These are phyloP conservation scores for Grammomys dolichurus DNA, from an alignment of 2,113 vertebrate species.

Conservation along the genomic window DNA sequence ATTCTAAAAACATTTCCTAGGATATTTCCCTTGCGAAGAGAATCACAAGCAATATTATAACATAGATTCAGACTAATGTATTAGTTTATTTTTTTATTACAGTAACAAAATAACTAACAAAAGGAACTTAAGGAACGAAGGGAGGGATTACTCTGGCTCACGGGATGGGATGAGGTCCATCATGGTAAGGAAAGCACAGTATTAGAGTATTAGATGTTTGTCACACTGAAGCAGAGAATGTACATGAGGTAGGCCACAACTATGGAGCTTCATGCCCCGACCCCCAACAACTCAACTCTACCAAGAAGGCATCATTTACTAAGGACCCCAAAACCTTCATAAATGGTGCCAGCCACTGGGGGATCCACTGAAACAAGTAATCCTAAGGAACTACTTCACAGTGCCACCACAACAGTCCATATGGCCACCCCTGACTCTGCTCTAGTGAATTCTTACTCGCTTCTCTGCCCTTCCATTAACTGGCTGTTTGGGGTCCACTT, in stretches of 20 bases:
- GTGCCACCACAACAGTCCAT: neutral
- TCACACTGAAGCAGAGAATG: neutral
- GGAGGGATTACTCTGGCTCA: neutral
- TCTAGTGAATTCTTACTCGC: neutral
- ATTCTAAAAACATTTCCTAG: neutral
- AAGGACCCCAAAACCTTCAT: neutral
- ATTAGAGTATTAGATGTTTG: neutral
- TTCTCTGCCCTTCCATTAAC: neutral
- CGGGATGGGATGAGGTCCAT: neutral
- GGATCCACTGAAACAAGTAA: no score
- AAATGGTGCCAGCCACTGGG: neutral
- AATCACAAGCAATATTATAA: neutral
- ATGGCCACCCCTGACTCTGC: neutral
- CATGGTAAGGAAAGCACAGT: neutral
- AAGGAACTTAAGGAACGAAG: neutral
- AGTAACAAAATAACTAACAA: neutral
- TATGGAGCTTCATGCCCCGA: neutral
- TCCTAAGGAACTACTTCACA: no score
- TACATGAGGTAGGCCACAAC: neutral
- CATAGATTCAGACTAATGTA: neutral
- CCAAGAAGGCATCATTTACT: neutral
- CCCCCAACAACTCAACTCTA: neutral
- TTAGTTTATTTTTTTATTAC: neutral
- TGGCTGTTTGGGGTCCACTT: neutral
- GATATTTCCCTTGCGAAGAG: neutral